phyloP scores from a whole-genome alignment of 37 sponge, comb jelly and placozoan species.

The Dysidea cf. avara region DNA sequence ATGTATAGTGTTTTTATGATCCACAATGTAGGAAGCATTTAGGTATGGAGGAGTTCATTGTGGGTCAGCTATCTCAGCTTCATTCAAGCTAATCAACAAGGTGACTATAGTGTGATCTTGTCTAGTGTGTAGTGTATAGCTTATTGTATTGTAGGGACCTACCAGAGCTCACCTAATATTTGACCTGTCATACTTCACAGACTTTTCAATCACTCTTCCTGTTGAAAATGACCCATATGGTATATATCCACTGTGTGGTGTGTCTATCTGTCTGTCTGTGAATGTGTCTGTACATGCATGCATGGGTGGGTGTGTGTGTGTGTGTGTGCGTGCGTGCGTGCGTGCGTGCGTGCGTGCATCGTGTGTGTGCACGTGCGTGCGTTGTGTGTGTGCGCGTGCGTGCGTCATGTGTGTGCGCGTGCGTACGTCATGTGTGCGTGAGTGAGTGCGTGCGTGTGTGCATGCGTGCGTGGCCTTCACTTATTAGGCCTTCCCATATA shows the following conservation, averaged over 20 bases:
- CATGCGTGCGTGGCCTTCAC: not conserved
- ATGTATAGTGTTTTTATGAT: not conserved
- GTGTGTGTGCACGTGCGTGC: too few relatives aligned
- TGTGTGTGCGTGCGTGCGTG: not conserved
- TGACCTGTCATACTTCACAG: constrained; percentile 49
- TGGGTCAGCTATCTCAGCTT: constrained; percentile 38
- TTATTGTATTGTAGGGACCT: constrained; percentile 19
- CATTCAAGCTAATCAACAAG: constrained; percentile 64
- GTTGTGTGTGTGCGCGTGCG: too few relatives aligned
- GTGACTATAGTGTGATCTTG: constrained; percentile 2
- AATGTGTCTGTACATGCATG: not conserved
- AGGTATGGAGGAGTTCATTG: constrained; percentile 79
- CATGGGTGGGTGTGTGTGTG: too few relatives aligned
- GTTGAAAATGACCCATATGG: constrained; percentile 11
- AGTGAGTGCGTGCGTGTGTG: too few relatives aligned
- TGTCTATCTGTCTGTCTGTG: not conserved
- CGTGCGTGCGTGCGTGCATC: not conserved
- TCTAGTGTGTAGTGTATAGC: not conserved
- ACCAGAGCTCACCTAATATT: constrained; percentile 46
- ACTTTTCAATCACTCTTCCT: constrained; percentile 50
- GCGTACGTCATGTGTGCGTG: too few relatives aligned
- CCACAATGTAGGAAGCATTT: constrained; percentile 46
- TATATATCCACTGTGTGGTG: not conserved
- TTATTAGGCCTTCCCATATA: not conserved
- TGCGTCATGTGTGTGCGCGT: too few relatives aligned